A percentile compares a stretch with the other conserved stretches of the same genome.
These are phyloP conservation scores for Limnephilus rhombicus DNA, from an alignment of 2,888 invertebrate species.

Conservation along the genomic window DNA sequence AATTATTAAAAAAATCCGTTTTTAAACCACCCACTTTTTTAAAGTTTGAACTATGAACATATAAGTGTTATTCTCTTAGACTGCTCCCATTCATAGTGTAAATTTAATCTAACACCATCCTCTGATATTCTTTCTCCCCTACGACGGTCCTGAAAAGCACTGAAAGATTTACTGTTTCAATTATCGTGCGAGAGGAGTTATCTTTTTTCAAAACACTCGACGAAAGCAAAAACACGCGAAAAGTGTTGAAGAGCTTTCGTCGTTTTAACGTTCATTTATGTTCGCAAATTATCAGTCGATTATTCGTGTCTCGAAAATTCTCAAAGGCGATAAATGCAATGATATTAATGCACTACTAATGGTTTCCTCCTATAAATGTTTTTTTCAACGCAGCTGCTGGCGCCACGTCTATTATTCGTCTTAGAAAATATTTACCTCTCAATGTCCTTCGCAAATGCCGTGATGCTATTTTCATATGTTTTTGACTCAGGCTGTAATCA, in stretches of 20 bases:
- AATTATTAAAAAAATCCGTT: no score
- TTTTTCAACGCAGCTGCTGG: neutral
- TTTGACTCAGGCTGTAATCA: no score
- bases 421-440: no score
- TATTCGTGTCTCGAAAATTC: neutral
- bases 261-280: neutral
- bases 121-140: neutral
- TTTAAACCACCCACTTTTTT: no score
- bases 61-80: no score
- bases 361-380: neutral
- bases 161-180: slow-evolving; percentile 31
- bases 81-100: neutral
- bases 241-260: neutral
- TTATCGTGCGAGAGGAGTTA: slow-evolving; percentile 22
- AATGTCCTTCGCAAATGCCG: no score
- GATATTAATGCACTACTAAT: neutral
- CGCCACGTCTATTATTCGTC: neutral
- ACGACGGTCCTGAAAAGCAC: neutral
- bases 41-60: no score
- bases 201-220: slow-evolving; percentile 15
- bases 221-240: neutral
- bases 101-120: neutral
- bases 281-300: neutral
- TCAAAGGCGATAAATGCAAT: neutral
- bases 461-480: no score